Conservation (phyloP, 1,140 invertebrate species). For the Macrostomum lignano region DNA sequence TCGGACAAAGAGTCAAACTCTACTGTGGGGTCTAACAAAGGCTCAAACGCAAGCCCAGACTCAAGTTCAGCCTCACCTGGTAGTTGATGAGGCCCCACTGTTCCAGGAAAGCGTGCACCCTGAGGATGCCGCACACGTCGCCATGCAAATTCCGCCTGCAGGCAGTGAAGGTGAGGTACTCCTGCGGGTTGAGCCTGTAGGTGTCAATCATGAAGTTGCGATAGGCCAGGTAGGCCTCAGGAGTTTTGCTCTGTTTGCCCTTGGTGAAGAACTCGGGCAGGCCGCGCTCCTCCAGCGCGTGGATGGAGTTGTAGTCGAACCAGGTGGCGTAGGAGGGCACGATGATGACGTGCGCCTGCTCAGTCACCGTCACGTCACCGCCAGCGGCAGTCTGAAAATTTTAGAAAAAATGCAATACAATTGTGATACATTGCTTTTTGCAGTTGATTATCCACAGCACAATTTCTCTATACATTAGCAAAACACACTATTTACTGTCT, state of each 20-base stretch:
- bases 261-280: conserved; percentile 92
- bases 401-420: too few species aligned
- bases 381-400: too few species aligned
- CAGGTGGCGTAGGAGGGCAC: conserved; percentile 92
- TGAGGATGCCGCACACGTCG: conserved; percentile 81
- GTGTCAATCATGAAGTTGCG: conserved; percentile 99
- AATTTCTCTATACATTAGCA: too few species aligned
- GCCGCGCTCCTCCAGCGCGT: conserved; percentile 73
- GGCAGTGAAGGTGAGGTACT: conserved; percentile 91
- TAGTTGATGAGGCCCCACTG: conserved; percentile 98
- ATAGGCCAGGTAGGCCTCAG: conserved; percentile 71
- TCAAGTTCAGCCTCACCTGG: too few species aligned
- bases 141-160: conserved; percentile 83
- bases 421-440: too few species aligned
- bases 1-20: too few species aligned
- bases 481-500: too few species aligned
- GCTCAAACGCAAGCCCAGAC: too few species aligned
- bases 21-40: too few species aligned
- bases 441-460: too few species aligned
- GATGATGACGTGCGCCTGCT: conserved; percentile 88
- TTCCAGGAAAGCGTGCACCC: conserved; percentile 85
- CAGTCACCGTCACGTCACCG: conserved; percentile 7
- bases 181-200: conserved; percentile 70
- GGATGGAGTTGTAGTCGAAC: conserved; percentile 98
- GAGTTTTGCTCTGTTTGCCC: conserved; percentile 92